A percentile compares a stretch with the other conserved stretches of the same genome.
Conservation (phyloP, 2,888 invertebrate species). For the Caenorhabditis macrosperma region DNA sequence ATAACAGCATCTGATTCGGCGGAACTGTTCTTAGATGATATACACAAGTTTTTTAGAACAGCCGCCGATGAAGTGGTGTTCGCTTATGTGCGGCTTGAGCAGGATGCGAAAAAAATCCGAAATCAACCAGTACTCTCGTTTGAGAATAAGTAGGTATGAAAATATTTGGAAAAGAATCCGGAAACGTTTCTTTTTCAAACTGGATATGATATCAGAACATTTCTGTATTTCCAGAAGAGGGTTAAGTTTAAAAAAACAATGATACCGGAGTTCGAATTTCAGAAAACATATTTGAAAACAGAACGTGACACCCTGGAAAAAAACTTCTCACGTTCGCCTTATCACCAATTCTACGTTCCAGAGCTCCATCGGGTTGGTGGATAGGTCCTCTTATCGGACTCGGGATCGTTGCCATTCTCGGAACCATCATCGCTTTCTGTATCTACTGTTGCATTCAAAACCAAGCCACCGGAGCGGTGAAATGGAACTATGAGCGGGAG, state of each 20-base stretch:
- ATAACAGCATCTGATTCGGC: too few relatives aligned
- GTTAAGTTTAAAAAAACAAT: too few relatives aligned
- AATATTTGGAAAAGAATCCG: neutral
- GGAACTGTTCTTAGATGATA: neutral
- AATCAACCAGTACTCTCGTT: neutral
- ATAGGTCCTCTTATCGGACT: neutral
- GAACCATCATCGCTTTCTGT: neutral
- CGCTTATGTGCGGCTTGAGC: neutral
- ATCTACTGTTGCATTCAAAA: slow-evolving; percentile 1
- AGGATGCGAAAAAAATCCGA: neutral
- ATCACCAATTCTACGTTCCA: too few relatives aligned
- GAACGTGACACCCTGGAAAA: too few relatives aligned
- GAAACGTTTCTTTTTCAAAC: too few relatives aligned
- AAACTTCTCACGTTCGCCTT: too few relatives aligned
- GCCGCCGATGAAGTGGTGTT: neutral
- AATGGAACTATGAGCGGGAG: neutral
- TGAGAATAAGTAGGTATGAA: neutral
- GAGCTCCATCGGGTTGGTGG: neutral
- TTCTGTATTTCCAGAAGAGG: too few relatives aligned
- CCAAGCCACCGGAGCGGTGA: neutral
- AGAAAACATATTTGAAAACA: too few relatives aligned
- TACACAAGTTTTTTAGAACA: neutral
- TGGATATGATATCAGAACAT: too few relatives aligned
- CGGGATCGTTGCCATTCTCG: neutral
- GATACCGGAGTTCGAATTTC: too few relatives aligned